Evolutionary conservation across 2,888 invertebrate genomes (phyloP).

Genomic region (Chamaedrilus cognettii): DNA sequence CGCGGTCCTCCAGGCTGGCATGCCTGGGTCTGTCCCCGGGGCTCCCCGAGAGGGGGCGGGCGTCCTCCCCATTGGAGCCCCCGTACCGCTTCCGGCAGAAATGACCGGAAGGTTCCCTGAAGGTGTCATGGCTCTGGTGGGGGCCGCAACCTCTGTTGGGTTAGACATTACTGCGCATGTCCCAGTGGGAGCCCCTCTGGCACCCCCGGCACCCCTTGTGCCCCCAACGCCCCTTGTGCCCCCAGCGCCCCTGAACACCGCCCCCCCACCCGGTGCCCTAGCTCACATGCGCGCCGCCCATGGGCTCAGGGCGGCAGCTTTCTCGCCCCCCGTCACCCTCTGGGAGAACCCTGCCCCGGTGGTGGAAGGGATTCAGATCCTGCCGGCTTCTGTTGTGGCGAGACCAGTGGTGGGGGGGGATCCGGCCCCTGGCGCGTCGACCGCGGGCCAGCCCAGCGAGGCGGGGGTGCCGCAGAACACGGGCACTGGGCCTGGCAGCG

Average conservation of each 20-base stretch:
- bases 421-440: background rate
- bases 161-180: background rate
- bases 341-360: conserved; percentile 2
- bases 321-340: background rate
- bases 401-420: background rate
- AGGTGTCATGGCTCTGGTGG: too few species aligned
- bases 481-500: too few species aligned
- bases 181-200: background rate
- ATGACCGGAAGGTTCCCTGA: too few species aligned
- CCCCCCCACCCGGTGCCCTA: background rate
- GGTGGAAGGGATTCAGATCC: background rate
- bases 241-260: background rate
- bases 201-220: background rate
- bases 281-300: background rate
- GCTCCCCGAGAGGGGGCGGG: too few species aligned
- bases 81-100: too few species aligned
- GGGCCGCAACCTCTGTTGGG: too few species aligned
- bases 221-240: background rate
- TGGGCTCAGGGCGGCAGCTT: background rate
- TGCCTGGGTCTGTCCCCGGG: background rate
- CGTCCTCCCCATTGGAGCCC: too few species aligned
- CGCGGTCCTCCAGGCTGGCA: background rate
- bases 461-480: background rate
- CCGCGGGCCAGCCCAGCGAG: background rate
- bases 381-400: too few species aligned